Base-by-base conservation (phyloP, 2,113 vertebrate species). In the Lynx canadensis region DNA sequence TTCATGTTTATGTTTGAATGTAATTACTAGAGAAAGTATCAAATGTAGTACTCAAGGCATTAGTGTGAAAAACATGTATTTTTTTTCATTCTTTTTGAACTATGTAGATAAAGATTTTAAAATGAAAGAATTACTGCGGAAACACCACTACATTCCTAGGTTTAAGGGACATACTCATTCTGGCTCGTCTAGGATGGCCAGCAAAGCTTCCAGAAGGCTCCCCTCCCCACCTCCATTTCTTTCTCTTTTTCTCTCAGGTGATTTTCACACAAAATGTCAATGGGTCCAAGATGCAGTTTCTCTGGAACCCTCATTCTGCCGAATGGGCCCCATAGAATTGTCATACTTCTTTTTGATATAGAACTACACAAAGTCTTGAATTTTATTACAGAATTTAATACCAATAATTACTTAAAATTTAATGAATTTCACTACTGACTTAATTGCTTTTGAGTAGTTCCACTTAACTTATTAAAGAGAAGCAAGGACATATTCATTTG, bases 381-480 rank as follows among this genome's bases (percentile, higher is more conserved):
- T 98, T 99, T 99, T 99, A 99, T 98, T 98, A 97, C 97, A 96
- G 96, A 98, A 98, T 97, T 98, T 98, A 98, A 98, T 98, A 98
- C 97, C 98, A 98, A 98, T 98, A 98, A 99, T 99, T 99, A 98
- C 98, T 99, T 99, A 98, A 98, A 99, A 98, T 98, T 98, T 99
- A 99, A 99, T 99, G 98, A 98, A 99, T 99, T 99, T 99, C 97
- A 98, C 97, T 98, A 98, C 98, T 98, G 97, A 98, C 94, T 99
- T 99, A 99, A 99, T 99, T 98, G 98, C 98, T 98, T 98, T 98
- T 98, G 98, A 99, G 98, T 98, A 98, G 98, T 98, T 98, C 98
- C 98, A 98, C 98, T 99, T 99, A 99, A 98, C 98, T 98, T 99
- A 99, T 99, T 99, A 98, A 98, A 99, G 98, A 98, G 98, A 99